Conservation (phyloP, 2,888 invertebrate genomes). For the Drosophila birchii region DNA sequence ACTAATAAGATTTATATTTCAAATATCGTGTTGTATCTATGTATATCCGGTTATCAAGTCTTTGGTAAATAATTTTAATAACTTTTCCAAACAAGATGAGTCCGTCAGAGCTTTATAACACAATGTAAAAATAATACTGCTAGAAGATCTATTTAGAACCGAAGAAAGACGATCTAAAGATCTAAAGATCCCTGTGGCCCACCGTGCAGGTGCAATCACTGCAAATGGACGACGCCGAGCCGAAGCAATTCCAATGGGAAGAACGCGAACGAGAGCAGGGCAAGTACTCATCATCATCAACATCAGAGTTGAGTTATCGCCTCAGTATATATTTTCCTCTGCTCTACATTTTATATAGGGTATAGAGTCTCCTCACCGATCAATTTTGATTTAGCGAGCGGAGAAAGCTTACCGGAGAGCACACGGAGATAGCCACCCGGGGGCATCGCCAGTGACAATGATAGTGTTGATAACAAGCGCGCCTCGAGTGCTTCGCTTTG, state of each 20-base stretch:
- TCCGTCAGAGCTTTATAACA: no score
- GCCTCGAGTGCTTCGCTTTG: slow-evolving; percentile 25
- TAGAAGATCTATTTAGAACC: background rate
- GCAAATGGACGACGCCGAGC: slow-evolving; percentile 5
- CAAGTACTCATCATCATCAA: slow-evolving; percentile 37
- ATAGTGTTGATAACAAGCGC: slow-evolving; percentile 35
- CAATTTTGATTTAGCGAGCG: slow-evolving; percentile 34
- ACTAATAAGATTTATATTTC: background rate
- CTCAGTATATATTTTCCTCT: slow-evolving; percentile 34
- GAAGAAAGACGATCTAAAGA: no score
- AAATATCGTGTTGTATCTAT: background rate
- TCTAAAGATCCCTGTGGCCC: background rate
- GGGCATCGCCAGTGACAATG: slow-evolving; percentile 29
- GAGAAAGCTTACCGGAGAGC: slow-evolving; percentile 35
- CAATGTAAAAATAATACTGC: no score
- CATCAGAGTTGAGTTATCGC: slow-evolving; percentile 61
- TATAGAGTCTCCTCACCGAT: slow-evolving; percentile 12
- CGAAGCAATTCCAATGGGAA: background rate
- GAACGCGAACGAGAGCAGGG: slow-evolving; percentile 12
- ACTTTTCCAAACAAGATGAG: background rate
- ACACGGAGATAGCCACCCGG: slow-evolving; percentile 3
- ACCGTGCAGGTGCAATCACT: slow-evolving; percentile 20
- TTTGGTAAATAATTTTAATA: background rate
- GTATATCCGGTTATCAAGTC: background rate
- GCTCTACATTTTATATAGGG: slow-evolving; percentile 12